A percentile compares a stretch with the other conserved stretches of the same genome.
Evolutionary conservation across 2,113 vertebrate genomes (phyloP).

Genomic region (Bostrychus sinensis): DNA sequence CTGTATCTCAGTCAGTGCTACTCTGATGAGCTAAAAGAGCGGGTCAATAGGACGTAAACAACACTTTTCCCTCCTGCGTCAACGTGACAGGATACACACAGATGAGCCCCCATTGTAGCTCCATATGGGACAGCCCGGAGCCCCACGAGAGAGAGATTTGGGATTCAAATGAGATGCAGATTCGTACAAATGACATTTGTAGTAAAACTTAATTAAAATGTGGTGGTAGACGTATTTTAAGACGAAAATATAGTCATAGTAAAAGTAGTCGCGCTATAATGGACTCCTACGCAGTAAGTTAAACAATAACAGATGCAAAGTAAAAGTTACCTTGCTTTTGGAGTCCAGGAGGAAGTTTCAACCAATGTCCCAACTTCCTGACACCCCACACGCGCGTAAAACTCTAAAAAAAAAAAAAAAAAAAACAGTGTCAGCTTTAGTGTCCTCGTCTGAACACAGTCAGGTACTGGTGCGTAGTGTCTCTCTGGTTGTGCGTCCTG

Average conservation of each 20-base stretch:
- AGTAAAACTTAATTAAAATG: background rate
- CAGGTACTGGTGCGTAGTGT: background rate
- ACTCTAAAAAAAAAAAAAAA: too few relatives aligned
- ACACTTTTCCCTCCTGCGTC: background rate
- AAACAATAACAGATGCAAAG: conserved; percentile 13
- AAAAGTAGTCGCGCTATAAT: background rate
- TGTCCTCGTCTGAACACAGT: conserved; percentile 7
- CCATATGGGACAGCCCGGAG: conserved; percentile 37
- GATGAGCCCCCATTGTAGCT: conserved; percentile 33
- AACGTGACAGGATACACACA: conserved; percentile 12
- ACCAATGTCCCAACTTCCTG: conserved; percentile 39
- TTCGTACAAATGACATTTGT: conserved; percentile 1
- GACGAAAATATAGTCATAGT: background rate
- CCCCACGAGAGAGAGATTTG: conserved; percentile 21
- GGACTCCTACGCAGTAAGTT: background rate
- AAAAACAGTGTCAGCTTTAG: background rate
- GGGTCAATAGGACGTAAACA: background rate
- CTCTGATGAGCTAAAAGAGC: background rate
- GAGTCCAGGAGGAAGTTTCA: conserved; percentile 11
- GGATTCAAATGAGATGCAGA: conserved; percentile 72
- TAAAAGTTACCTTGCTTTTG: conserved; percentile 52
- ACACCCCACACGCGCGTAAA: background rate
- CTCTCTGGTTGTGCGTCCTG: conserved; percentile 10
- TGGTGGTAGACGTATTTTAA: background rate
- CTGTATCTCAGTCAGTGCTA: background rate